phyloP scores from a whole-genome alignment of 1,140 invertebrate genomes.

The Araneus ventricosus region DNA sequence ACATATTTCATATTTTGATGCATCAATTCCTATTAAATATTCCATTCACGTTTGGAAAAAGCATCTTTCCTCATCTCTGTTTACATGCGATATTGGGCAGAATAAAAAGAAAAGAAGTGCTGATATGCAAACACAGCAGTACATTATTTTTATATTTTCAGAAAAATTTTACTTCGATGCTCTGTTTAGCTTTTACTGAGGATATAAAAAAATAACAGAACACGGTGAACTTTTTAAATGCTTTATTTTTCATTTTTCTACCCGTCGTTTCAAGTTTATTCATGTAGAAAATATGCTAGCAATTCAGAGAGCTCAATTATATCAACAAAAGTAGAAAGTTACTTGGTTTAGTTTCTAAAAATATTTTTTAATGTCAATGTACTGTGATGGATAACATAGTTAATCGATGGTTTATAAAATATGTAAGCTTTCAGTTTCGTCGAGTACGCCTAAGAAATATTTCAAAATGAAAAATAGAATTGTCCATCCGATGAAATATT shows the following conservation, averaged over 20 bases:
- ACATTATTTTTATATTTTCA: neutral
- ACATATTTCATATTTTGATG: neutral
- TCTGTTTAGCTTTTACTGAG: neutral
- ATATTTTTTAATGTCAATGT: too few relatives aligned
- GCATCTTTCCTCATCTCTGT: neutral
- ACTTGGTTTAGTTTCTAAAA: neutral
- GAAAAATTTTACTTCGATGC: neutral
- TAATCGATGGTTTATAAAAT: too few relatives aligned
- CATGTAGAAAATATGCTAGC: neutral
- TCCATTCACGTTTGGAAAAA: neutral
- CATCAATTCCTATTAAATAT: neutral
- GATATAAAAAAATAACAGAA: neutral
- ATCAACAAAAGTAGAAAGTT: neutral
- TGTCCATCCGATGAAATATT: too few relatives aligned
- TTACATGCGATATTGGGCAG: neutral
- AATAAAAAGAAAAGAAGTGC: neutral
- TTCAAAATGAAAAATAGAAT: too few relatives aligned
- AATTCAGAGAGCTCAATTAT: neutral
- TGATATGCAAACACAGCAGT: neutral
- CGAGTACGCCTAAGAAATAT: too few relatives aligned
- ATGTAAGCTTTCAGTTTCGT: too few relatives aligned
- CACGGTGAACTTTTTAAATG: neutral
- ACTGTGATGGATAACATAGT: too few relatives aligned
- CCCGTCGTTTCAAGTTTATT: neutral
- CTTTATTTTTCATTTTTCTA: neutral